phyloP scores from a whole-genome alignment of 2,113 vertebrate species.

The Urocitellus parryii region DNA sequence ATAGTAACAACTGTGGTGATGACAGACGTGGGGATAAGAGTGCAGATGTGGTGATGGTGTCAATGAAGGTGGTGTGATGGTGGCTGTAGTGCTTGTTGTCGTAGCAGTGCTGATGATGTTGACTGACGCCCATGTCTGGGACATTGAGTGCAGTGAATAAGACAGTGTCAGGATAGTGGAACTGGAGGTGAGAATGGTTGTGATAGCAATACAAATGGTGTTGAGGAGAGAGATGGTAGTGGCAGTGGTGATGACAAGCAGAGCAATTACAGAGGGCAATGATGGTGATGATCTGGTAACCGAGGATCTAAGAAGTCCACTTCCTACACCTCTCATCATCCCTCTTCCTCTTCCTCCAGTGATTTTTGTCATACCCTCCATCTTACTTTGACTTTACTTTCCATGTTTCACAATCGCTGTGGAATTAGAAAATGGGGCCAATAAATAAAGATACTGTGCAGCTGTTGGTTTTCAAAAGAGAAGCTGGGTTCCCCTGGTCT shows the following conservation, averaged over 20 bases:
- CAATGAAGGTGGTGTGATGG: not conserved
- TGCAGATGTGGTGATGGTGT: not conserved
- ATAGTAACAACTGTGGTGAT: not conserved
- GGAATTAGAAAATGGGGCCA: not conserved
- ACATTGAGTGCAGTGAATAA: no score
- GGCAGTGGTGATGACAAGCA: not conserved
- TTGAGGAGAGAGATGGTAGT: not conserved
- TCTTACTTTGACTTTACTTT: no score
- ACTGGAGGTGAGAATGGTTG: not conserved
- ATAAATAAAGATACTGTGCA: not conserved
- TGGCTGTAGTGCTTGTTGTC: not conserved
- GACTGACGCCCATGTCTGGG: not conserved
- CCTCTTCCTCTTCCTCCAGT: no score
- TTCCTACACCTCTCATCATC: not conserved
- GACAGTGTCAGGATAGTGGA: no score
- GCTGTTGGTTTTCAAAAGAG: constrained; percentile 18
- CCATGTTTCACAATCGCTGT: no score
- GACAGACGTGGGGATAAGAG: not conserved
- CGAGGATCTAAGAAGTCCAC: not conserved
- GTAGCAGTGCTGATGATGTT: not conserved
- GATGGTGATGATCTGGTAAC: not conserved
- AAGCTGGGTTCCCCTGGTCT: not conserved
- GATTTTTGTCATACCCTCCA: no score
- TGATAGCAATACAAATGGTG: not conserved
- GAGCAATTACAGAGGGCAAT: not conserved